Conservation (phyloP, 30 jellyfish, hydroid and myxozoan genomes). For the Phacellophora camtschatica region DNA sequence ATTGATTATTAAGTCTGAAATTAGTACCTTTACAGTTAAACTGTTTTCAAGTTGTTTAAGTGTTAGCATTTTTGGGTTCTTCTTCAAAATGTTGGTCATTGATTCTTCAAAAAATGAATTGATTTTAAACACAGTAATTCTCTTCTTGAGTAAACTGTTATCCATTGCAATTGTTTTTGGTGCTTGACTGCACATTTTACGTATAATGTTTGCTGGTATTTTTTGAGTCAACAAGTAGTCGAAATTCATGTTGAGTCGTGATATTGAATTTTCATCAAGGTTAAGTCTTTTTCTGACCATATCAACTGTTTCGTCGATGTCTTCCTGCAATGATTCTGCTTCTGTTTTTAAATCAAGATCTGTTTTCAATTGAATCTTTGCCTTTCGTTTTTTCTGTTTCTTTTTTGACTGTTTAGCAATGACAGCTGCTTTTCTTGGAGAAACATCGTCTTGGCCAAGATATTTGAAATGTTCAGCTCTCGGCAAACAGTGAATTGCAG, state of each 20-base stretch:
- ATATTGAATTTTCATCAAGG: not conserved
- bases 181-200: constrained; percentile 22
- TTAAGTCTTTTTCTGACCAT: constrained; percentile 33
- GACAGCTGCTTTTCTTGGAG: constrained; percentile 30
- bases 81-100: constrained; percentile 16
- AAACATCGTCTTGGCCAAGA: not conserved
- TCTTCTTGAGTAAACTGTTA: constrained; percentile 6
- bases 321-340: constrained; percentile 25
- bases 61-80: constrained; percentile 24
- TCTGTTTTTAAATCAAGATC: not conserved
- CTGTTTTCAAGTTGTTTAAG: constrained; percentile 23
- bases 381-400: not conserved
- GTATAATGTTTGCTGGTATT: constrained; percentile 1
- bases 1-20: too few species aligned
- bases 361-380: not conserved
- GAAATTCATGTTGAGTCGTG: not conserved
- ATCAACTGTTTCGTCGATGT: constrained; percentile 18
- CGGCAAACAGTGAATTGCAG: too few species aligned
- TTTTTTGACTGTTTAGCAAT: constrained; percentile 5
- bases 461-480: constrained; percentile 28
- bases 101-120: constrained; percentile 56
- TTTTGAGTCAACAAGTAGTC: constrained; percentile 21
- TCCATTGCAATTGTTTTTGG: constrained; percentile 39
- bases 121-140: constrained; percentile 35
- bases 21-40: constrained; percentile 51